Evolutionary conservation across 2,888 invertebrate species (phyloP), one percentile per base, ranked within the genome.

Genomic region (Macrosiphum euphorbiae): DNA sequence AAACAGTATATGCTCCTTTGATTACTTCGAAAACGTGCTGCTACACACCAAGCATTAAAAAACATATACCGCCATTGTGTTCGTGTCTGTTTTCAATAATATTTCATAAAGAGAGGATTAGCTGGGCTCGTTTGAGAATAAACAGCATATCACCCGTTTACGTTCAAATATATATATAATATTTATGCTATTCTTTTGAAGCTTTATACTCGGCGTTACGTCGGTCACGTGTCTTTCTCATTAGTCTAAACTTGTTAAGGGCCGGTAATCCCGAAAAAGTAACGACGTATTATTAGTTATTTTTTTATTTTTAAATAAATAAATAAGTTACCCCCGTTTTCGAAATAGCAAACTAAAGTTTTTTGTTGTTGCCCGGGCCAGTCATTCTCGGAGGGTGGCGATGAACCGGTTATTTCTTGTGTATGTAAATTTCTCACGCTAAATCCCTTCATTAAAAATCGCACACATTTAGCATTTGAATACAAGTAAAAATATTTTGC

Each of bases 171-270:
- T 52, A 52, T 52, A 16, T 52, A 52, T 52, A 52, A 16, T 92
- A 61, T 92, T 88, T 61, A 67, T 58, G n/a, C 41, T 78, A 86
- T 90, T 94, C 90, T 94, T 94, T 87, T 90, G 94, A 94, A 61
- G 94, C 85, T 89, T 50, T 28, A 44, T 44, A 47, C 28, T 55
- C 92, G 61, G 92, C 94, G 90, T 94, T 90, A 35, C 90, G 94
- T 67, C 94, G 94, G 94, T 94, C 94, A 52, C 94, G 94, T 94
- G 94, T 61, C 94, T 67, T 94, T 94, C 94, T 94, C 94, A 67
- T 94, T 94, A 94, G 94, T 90, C 86, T 52, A 67, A 61, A 94
- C 94, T 90, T 35, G 90, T 90, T 90, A 61, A 61, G 90, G 85
- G 93, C 41, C 50, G 85, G 47, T 90, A 94, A 94, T 90, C 90